These are phyloP conservation scores for Parelbella ahira DNA, from an alignment of 2,888 invertebrate genomes.

Conservation along the genomic window DNA sequence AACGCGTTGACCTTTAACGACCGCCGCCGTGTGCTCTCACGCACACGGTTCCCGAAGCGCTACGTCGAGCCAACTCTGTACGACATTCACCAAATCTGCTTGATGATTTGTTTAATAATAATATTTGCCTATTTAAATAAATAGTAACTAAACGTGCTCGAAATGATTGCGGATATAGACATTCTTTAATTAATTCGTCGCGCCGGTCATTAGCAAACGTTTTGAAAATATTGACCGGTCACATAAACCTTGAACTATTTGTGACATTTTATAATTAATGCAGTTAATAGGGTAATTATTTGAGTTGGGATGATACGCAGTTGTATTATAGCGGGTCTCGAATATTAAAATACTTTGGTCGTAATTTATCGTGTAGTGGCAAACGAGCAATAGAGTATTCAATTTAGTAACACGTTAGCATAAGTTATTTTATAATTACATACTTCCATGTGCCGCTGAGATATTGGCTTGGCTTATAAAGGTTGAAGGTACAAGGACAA, in stretches of 20 bases:
- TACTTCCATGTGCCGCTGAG: conserved; percentile 17
- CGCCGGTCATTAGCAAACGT: conserved; percentile 8
- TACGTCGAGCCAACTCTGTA: conserved; percentile 30
- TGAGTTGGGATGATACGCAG: too few species aligned
- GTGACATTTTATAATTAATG: too few species aligned
- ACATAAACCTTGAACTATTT: neutral
- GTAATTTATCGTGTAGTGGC: conserved; percentile 10
- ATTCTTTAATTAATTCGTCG: conserved; percentile 7
- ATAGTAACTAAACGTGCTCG: too few species aligned
- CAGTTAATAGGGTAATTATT: too few species aligned
- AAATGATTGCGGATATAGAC: conserved; percentile 12
- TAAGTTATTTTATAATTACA: conserved; percentile 18
- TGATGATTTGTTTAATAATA: too few species aligned
- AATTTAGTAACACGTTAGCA: conserved; percentile 13
- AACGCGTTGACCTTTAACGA: conserved; percentile 59
- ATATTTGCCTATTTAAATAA: too few species aligned
- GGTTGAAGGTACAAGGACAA: conserved; percentile 36
- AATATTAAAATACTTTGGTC: conserved; percentile 8
- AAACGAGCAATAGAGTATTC: conserved; percentile 6
- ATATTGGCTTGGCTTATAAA: conserved; percentile 27
- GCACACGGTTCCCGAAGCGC: conserved; percentile 29
- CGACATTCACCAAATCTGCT: conserved; percentile 32
- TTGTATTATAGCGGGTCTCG: conserved; percentile 6
- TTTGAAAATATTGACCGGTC: conserved; percentile 12
- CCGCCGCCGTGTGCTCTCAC: conserved; percentile 30